Conservation (phyloP, 2,113 vertebrate species). For the Elephantulus edwardii region DNA sequence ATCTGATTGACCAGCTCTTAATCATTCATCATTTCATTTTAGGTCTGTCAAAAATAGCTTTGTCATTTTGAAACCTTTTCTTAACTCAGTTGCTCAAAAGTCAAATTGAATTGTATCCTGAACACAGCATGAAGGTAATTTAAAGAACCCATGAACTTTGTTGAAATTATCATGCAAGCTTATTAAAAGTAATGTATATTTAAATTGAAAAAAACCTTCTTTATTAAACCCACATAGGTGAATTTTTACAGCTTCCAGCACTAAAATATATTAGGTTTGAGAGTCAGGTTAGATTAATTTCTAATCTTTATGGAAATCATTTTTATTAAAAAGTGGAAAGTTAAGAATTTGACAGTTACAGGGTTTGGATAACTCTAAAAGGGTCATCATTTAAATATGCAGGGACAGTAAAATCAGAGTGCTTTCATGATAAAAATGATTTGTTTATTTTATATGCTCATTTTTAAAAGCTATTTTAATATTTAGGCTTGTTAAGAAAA, state of each 20-base stretch:
- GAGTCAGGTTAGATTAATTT: constrained; percentile 83
- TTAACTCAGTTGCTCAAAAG: constrained; percentile 77
- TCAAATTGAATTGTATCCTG: constrained; percentile 82
- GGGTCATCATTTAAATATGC: constrained; percentile 79
- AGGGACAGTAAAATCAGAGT: constrained; percentile 80
- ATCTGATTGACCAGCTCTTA: constrained; percentile 47
- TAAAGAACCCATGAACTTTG: constrained; percentile 86
- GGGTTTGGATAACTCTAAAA: constrained; percentile 71
- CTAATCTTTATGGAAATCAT: constrained; percentile 84
- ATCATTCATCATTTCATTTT: constrained; percentile 63
- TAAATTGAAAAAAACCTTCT: constrained; percentile 91
- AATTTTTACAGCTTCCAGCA: constrained; percentile 89
- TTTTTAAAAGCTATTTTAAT: constrained; percentile 74
- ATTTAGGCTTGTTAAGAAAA: constrained; percentile 78
- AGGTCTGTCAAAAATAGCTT: constrained; percentile 53
- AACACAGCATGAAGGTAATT: constrained; percentile 84
- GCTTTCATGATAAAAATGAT: constrained; percentile 71
- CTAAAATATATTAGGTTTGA: constrained; percentile 88
- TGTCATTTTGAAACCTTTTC: constrained; percentile 64
- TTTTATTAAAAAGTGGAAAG: constrained; percentile 84
- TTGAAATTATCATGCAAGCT: constrained; percentile 88
- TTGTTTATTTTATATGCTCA: constrained; percentile 76
- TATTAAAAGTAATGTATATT: constrained; percentile 92
- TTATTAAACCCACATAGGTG: constrained; percentile 88
- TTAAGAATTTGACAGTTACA: constrained; percentile 76